Evolutionary conservation across 2,113 vertebrate species (phyloP).

Genomic region (Tinamus guttatus): DNA sequence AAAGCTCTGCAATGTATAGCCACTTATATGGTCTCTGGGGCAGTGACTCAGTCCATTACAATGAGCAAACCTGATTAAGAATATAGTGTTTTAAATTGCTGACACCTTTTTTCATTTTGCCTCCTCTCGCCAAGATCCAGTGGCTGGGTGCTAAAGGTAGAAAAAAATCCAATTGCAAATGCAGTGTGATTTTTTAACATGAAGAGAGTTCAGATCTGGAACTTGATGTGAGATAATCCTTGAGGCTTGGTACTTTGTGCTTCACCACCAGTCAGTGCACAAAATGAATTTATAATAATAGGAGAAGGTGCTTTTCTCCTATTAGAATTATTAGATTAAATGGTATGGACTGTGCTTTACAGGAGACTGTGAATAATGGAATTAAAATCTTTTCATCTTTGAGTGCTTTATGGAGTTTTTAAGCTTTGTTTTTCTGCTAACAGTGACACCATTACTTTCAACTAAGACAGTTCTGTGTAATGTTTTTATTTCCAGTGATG

Average conservation of each 20-base stretch:
- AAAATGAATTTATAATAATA: not conserved
- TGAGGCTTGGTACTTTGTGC: not conserved
- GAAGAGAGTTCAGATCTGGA: not conserved
- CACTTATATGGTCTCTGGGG: not conserved
- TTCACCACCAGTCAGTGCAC: not conserved
- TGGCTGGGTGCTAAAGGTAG: not conserved
- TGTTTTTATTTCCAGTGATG: not conserved
- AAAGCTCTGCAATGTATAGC: not conserved
- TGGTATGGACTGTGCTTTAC: not conserved
- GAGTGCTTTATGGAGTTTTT: not conserved
- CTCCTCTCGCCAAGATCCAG: not conserved
- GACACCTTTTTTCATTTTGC: not conserved
- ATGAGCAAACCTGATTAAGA: conserved; percentile 11
- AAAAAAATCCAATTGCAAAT: not conserved
- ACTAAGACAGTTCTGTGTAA: not conserved
- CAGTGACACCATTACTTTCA: not conserved
- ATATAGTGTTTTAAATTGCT: conserved; percentile 1
- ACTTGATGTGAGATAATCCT: not conserved
- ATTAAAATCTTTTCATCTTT: not conserved
- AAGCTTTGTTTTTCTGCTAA: not conserved
- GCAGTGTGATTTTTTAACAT: not conserved
- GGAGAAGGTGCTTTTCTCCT: not conserved
- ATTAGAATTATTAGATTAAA: not conserved
- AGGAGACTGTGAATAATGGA: not conserved
- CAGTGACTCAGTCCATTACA: not conserved